These are phyloP conservation scores for Exocentrus adspersus DNA, from an alignment of 2,888 invertebrate genomes.

Conservation along the genomic window DNA sequence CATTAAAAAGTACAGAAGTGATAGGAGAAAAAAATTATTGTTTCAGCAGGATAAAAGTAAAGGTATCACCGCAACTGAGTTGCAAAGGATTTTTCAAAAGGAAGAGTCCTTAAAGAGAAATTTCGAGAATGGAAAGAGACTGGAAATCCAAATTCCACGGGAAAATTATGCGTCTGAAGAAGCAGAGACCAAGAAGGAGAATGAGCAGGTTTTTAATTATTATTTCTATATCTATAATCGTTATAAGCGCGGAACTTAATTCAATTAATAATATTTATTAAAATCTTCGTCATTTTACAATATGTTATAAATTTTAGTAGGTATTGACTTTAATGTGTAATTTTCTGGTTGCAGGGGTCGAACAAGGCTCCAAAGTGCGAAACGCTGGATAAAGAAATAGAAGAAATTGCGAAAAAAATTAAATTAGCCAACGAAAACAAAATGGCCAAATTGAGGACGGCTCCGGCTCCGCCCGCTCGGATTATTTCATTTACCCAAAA, in stretches of 20 bases:
- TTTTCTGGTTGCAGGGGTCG: not conserved
- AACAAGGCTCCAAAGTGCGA: constrained; percentile 1
- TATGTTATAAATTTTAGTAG: no score
- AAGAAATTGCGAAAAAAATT: constrained; percentile 15
- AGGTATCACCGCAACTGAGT: not conserved
- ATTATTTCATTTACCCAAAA: not conserved
- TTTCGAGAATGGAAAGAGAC: not conserved
- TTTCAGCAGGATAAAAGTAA: not conserved
- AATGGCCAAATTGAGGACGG: constrained; percentile 8
- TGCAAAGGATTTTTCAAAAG: not conserved
- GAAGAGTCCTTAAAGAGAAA: not conserved
- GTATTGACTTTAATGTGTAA: no score
- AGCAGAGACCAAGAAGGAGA: no score
- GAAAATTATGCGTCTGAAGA: no score
- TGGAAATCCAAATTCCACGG: no score
- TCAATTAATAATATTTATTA: no score
- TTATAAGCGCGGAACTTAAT: no score
- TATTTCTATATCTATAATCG: no score
- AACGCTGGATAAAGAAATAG: constrained; percentile 17
- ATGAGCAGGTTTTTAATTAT: not conserved
- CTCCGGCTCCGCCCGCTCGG: not conserved
- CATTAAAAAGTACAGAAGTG: no score
- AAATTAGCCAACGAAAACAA: constrained; percentile 30
- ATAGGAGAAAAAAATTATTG: no score
- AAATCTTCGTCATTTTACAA: no score